A percentile compares a stretch with the other conserved stretches of the same genome.
Evolutionary conservation across 2,797 vertebrate genomes (phyloP).

Genomic region (Pipistrellus kuhlii): DNA sequence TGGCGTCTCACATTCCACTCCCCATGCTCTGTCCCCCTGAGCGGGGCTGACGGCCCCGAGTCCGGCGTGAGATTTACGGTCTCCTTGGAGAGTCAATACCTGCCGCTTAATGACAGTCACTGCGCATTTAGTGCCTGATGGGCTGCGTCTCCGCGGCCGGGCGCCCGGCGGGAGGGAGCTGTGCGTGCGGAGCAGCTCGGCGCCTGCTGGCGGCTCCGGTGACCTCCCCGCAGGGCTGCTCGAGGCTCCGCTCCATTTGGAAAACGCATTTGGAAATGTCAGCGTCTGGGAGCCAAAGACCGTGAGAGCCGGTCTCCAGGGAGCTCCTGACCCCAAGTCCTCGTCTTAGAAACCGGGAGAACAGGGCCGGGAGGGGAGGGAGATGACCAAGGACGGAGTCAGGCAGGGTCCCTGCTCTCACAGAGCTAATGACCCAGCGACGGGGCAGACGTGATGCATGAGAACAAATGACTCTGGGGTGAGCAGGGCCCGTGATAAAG

Average conservation of each 20-base stretch:
- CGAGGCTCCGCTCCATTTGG: constrained; percentile 48
- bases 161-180: background rate
- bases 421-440: background rate
- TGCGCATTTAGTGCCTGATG: constrained; percentile 88
- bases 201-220: background rate
- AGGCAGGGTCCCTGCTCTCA: background rate
- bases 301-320: background rate
- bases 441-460: background rate
- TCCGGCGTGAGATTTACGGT: constrained; percentile 81
- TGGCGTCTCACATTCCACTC: background rate
- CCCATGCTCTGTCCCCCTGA: background rate
- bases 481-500: background rate
- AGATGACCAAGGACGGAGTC: background rate
- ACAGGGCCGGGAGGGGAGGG: background rate
- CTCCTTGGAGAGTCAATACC: constrained; percentile 86
- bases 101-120: constrained; percentile 86
- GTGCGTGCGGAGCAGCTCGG: constrained; percentile 39
- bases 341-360: background rate
- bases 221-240: constrained; percentile 54
- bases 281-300: background rate
- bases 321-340: background rate
- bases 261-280: constrained; percentile 56
- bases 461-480: background rate
- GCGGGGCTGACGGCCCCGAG: constrained; percentile 39
- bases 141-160: constrained; percentile 75